A percentile compares a stretch with the other conserved stretches of the same genome.
Conservation (phyloP, 2,888 invertebrate genomes). For the Imbricaverruca yamaguchii region DNA sequence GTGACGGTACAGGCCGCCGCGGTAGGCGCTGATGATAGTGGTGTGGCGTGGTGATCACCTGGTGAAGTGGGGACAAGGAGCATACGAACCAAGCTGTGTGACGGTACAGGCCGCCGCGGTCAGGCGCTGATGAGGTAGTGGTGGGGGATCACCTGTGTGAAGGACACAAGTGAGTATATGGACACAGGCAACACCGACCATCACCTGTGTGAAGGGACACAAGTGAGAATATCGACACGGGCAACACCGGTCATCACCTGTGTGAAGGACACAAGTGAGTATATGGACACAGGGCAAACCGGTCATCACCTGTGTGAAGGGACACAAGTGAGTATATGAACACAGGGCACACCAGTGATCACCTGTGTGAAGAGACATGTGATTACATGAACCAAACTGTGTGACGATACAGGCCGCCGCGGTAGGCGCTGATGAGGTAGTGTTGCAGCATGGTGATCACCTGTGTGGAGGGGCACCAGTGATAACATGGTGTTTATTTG, state of each 20-base stretch:
- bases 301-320: conserved; percentile 51
- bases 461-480: no score
- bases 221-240: conserved; percentile 94
- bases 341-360: no score
- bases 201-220: conserved; percentile 54
- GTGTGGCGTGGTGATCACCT: conserved; percentile 84
- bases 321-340: no score
- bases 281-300: conserved; percentile 89
- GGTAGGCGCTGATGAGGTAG: conserved; percentile 93
- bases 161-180: no score
- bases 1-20: conserved; percentile 74
- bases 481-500: no score
- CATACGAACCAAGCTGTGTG: no score
- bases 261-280: no score
- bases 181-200: not conserved
- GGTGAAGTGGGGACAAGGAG: no score
- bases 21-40: conserved; percentile 96
- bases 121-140: conserved; percentile 93
- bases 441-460: conserved; percentile 97
- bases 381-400: no score
- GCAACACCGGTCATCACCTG: conserved; percentile 84
- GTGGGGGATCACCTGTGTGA: conserved; percentile 64
- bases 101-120: conserved; percentile 74
- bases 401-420: conserved; percentile 74
- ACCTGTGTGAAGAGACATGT: no score